Percentiles rank a stretch among this genome's conserved stretches.
phyloP scores from a whole-genome alignment of 2,113 vertebrate species.

The Nibea albiflora region DNA sequence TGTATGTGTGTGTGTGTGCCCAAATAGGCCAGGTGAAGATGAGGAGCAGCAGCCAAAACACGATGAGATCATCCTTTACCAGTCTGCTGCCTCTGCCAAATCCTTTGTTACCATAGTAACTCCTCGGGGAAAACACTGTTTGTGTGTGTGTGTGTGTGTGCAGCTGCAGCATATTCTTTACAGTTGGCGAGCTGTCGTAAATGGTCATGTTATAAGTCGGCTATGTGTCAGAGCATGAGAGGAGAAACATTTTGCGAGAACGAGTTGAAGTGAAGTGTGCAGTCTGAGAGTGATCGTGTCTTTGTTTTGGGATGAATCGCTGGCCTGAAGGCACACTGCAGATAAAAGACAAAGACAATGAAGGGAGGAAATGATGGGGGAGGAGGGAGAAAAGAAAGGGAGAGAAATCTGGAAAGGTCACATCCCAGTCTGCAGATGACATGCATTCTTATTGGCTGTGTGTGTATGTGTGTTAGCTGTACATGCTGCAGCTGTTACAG shows the following conservation, averaged over 20 bases:
- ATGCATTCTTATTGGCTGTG: slow-evolving; percentile 17
- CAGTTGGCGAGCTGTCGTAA: slow-evolving; percentile 19
- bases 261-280: not conserved
- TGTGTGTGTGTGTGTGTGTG: not conserved
- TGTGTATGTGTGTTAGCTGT: not conserved
- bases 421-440: slow-evolving; percentile 23
- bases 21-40: slow-evolving; percentile 45
- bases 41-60: slow-evolving; percentile 42
- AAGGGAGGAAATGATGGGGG: slow-evolving; percentile 54
- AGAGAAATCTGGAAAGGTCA: slow-evolving; percentile 42
- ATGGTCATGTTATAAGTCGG: not conserved
- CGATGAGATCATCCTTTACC: slow-evolving; percentile 57
- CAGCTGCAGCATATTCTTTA: not conserved
- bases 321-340: slow-evolving; percentile 22
- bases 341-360: slow-evolving; percentile 54
- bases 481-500: slow-evolving; percentile 35
- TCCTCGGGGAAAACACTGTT: slow-evolving; percentile 26
- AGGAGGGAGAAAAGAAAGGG: slow-evolving; percentile 25
- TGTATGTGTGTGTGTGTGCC: slow-evolving; percentile 1
- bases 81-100: slow-evolving; percentile 55
- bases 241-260: not conserved
- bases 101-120: slow-evolving; percentile 59
- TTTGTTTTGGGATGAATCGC: slow-evolving; percentile 35
- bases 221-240: not conserved
- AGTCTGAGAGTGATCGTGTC: slow-evolving; percentile 35